These are phyloP conservation scores for Hormiphora californensis DNA, from an alignment of 37 sponge, comb jelly and placozoan species.

Conservation along the genomic window DNA sequence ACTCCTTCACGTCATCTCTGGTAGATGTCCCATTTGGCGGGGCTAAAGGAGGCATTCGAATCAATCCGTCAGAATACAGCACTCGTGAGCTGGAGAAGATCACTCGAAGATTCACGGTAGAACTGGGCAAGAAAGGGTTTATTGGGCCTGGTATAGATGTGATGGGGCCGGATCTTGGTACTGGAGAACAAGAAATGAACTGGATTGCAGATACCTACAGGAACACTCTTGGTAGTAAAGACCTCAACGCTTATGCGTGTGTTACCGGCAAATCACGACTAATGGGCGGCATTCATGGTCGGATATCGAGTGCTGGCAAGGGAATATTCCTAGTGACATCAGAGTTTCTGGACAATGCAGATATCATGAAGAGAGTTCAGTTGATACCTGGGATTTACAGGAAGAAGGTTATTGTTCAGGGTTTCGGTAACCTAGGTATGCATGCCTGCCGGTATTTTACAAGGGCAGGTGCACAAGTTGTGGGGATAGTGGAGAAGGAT, in stretches of 20 bases:
- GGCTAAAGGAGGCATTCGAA: conserved; percentile 91
- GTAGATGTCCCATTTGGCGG: conserved; percentile 99
- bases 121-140: conserved; percentile 91
- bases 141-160: conserved; percentile 74
- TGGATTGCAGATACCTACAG: conserved; percentile 98
- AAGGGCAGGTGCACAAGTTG: conserved; percentile 73
- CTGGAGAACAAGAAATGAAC: conserved; percentile 94
- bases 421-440: conserved; percentile 96
- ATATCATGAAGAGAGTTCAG: conserved; percentile 1
- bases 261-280: conserved; percentile 75
- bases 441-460: conserved; percentile 79
- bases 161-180: conserved; percentile 98
- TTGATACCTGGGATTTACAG: conserved; percentile 17
- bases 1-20: conserved; percentile 95
- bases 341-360: conserved; percentile 21
- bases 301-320: conserved; percentile 59
- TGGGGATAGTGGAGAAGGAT: conserved; percentile 91
- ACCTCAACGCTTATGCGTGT: conserved; percentile 92
- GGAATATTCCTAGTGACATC: conserved; percentile 18
- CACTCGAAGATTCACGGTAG: conserved; percentile 86
- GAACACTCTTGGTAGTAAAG: conserved; percentile 73
- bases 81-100: conserved; percentile 81
- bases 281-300: conserved; percentile 84
- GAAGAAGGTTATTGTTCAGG: conserved; percentile 59
- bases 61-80: conserved; percentile 64